Conservation (phyloP, 2,888 invertebrate genomes). For the Parnassius mnemosyne region DNA sequence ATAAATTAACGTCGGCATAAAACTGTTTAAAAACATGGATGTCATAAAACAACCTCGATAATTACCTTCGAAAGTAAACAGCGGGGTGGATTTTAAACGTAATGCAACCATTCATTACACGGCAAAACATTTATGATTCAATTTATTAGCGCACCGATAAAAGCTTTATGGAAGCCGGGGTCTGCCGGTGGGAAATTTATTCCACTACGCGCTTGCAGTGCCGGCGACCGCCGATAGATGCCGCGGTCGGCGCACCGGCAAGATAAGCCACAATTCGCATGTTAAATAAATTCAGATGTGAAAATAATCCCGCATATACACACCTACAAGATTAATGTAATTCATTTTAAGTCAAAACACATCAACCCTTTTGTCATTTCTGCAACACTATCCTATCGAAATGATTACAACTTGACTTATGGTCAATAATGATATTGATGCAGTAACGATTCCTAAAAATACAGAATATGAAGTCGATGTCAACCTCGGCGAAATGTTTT, state of each 20-base stretch:
- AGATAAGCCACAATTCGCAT: slow-evolving; percentile 12
- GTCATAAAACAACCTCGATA: slow-evolving; percentile 22
- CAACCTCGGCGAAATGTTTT: too few relatives aligned
- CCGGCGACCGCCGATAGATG: slow-evolving; percentile 10
- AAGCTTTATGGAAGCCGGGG: slow-evolving; percentile 1
- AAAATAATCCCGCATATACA: slow-evolving; percentile 2
- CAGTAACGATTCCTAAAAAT: too few relatives aligned
- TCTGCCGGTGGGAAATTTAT: background rate
- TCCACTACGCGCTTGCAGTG: background rate
- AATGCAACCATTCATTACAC: slow-evolving; percentile 23
- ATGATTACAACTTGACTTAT: too few relatives aligned
- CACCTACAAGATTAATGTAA: background rate
- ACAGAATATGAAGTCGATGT: too few relatives aligned
- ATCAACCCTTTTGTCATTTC: too few relatives aligned
- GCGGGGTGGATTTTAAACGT: slow-evolving; percentile 23
- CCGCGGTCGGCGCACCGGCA: background rate
- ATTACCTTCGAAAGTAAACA: slow-evolving; percentile 24
- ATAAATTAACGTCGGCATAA: slow-evolving; percentile 12
- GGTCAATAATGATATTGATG: too few relatives aligned
- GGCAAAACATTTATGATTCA: slow-evolving; percentile 20
- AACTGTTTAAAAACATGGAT: slow-evolving; percentile 15
- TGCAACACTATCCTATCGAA: too few relatives aligned
- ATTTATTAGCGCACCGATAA: slow-evolving; percentile 24
- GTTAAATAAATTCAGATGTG: slow-evolving; percentile 7
- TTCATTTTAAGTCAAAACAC: too few relatives aligned